Base-by-base conservation (phyloP, 1,140 invertebrate species). In the Delia radicum region DNA sequence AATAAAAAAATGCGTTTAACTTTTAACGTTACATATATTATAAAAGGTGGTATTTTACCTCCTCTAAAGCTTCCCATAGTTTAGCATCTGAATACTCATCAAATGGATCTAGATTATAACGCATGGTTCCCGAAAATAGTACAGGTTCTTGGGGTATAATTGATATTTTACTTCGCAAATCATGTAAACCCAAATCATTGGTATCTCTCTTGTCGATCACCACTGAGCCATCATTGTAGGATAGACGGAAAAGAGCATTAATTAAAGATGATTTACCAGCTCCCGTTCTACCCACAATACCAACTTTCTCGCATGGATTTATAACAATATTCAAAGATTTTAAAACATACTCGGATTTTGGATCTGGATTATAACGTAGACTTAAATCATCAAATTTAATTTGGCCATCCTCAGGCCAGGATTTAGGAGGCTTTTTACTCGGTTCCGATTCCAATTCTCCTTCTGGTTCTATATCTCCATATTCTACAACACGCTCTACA, bases 211-310 rank as follows among this genome's bases (percentile, higher is more conserved):
- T 87, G 76, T 93, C 92, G 29, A 93, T 89, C 2, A 88, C 76
- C 37, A 93, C 91, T 2, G 74, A 75, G 7, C 91, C 91, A 8
- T 90, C 87, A 15, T 89, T 78, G 2, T 87, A 80, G 0, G 88
- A 87, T 0, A 90, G 78, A 0, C 91, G 89, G 78, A 94, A 94
- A 0, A 94, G 80, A 5, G 91, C 90, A 48, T 90, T 84, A 15
- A 94, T 92, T 0, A 96, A 79, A 0, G 94, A 94, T 2, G 92
- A 92, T 84, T 96, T 96, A 0, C 94, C 94, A 62, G 95, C 94
- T 1, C 95, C 95, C 0, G 94, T 95, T 42, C 93, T 86, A 27
- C 93, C 94, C 65, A 93, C 92, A 77, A 94, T 91, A 71, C 92
- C 93, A 33, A 91, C 85, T 88, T 89, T 85, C 31, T 85, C 81